Conservation (phyloP, 92 coral and sea anemone species). For the Blastomussa wellsi region DNA sequence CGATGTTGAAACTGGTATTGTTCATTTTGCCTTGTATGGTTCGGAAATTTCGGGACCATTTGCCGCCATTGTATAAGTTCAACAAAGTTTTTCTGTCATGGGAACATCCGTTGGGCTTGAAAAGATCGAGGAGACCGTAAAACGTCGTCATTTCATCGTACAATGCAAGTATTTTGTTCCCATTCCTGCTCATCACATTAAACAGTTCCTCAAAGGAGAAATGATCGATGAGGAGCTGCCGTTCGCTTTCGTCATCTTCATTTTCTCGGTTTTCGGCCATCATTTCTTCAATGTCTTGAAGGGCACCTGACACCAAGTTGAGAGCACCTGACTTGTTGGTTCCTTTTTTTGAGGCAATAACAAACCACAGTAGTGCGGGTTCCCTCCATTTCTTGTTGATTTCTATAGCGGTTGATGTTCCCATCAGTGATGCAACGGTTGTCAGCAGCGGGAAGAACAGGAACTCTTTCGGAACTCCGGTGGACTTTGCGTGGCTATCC, state of each 20-base stretch:
- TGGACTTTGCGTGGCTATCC: conserved; percentile 25
- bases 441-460: conserved; percentile 22
- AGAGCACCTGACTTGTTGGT: conserved; percentile 23
- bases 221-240: too few relatives aligned
- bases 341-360: conserved; percentile 20
- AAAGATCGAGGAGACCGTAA: background rate
- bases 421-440: conserved; percentile 15
- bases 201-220: background rate
- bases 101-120: too few relatives aligned
- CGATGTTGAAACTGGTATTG: background rate
- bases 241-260: too few relatives aligned
- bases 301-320: conserved; percentile 25
- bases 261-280: background rate
- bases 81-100: background rate
- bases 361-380: conserved; percentile 21
- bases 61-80: conserved; percentile 2
- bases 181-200: background rate
- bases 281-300: conserved; percentile 16
- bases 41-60: background rate
- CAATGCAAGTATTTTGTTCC: background rate
- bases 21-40: background rate
- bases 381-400: conserved; percentile 22
- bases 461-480: conserved; percentile 31
- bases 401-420: conserved; percentile 15
- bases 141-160: background rate